Evolutionary conservation across 2,113 vertebrate genomes (phyloP).

Genomic region (Perca fluviatilis): DNA sequence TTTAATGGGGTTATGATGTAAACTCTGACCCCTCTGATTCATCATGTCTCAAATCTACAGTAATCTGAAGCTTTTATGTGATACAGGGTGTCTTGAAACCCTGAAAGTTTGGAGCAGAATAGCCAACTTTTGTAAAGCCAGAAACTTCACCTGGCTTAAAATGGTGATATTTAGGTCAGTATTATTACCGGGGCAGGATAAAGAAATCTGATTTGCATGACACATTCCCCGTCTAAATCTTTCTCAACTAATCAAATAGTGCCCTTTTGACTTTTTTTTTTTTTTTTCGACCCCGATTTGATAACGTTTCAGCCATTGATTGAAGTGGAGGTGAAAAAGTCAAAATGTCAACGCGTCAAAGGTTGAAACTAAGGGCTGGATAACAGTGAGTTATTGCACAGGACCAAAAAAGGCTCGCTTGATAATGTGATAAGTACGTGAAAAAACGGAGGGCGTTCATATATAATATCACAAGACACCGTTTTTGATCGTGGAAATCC

Average conservation of each 20-base stretch:
- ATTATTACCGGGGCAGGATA: not conserved
- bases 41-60: not conserved
- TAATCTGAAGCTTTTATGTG: not conserved
- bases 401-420: not conserved
- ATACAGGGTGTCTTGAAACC: not conserved
- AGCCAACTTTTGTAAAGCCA: not conserved
- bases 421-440: not conserved
- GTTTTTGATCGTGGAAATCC: not conserved
- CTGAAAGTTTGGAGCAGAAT: too few species aligned
- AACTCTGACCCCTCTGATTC: not conserved
- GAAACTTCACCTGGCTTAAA: not conserved
- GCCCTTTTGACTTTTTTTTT: constrained; percentile 7
- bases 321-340: constrained; percentile 18
- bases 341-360: constrained; percentile 29
- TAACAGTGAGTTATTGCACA: not conserved
- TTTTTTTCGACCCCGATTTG: not conserved
- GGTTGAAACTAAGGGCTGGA: constrained; percentile 18
- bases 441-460: not conserved
- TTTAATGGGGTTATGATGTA: not conserved
- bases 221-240: not conserved
- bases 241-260: not conserved
- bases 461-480: not conserved
- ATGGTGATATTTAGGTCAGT: not conserved
- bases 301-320: not conserved
- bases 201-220: not conserved